These are phyloP conservation scores for Eulacestoma nigropectus DNA, from an alignment of 2,113 vertebrate species.

Conservation along the genomic window DNA sequence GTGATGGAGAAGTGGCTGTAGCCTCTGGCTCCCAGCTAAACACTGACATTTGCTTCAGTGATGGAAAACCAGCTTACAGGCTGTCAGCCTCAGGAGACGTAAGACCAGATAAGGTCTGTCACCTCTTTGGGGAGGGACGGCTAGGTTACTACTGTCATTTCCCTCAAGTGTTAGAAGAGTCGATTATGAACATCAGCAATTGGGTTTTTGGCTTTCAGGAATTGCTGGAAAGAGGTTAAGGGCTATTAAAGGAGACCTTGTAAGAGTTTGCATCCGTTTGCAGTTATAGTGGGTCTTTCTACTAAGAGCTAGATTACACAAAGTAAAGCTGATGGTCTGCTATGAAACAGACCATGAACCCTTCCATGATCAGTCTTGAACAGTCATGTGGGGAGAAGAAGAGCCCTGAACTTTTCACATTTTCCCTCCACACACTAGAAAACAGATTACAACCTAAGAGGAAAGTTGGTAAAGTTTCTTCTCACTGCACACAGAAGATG, in stretches of 20 bases:
- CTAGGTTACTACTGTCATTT: conserved; percentile 12
- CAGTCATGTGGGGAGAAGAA: neutral
- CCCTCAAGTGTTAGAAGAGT: neutral
- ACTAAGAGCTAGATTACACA: neutral
- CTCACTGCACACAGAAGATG: neutral
- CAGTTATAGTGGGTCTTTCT: neutral
- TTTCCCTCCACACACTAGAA: neutral
- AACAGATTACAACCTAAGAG: neutral
- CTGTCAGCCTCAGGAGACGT: neutral
- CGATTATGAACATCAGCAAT: neutral
- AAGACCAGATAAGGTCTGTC: neutral
- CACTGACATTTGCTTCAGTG: neutral
- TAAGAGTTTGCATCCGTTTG: neutral
- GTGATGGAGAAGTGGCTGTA: neutral
- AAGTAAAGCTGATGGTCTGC: neutral
- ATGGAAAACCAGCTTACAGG: conserved; percentile 12
- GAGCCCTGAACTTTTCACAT: neutral
- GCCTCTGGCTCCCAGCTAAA: neutral
- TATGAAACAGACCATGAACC: neutral
- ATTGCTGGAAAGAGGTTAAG: neutral
- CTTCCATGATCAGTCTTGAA: neutral
- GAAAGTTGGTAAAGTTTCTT: neutral
- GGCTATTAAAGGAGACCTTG: neutral
- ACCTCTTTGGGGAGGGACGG: neutral
- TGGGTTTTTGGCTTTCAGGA: neutral